Evolutionary conservation across 1,140 invertebrate species (phyloP).

Genomic region (Cephus cinctus): DNA sequence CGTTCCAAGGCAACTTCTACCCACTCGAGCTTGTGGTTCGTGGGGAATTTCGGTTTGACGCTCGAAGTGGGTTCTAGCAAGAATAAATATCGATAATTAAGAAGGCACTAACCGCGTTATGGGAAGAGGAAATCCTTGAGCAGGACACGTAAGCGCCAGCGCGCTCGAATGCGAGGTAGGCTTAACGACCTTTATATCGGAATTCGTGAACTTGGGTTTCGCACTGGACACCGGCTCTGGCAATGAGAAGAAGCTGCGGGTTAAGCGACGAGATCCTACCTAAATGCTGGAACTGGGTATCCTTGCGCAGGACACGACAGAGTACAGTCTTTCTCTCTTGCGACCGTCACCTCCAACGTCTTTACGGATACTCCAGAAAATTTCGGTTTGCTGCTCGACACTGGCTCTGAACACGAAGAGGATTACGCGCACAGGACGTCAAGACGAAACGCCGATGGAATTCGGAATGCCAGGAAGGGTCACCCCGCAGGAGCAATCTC

Average conservation of each 20-base stretch:
- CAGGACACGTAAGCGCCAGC: slow-evolving; percentile 64
- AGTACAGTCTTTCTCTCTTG: slow-evolving; percentile 7
- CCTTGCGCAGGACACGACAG: slow-evolving; percentile 62
- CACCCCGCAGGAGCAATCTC: too few relatives aligned
- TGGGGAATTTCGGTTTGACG: slow-evolving; percentile 57
- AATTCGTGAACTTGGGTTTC: slow-evolving; percentile 56
- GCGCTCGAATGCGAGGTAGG: slow-evolving; percentile 45
- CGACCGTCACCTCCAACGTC: slow-evolving; percentile 15
- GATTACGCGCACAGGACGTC: too few relatives aligned
- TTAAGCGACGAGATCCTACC: slow-evolving; percentile 32
- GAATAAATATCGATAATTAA: slow-evolving; percentile 16
- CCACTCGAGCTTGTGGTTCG: slow-evolving; percentile 51
- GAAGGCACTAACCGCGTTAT: slow-evolving; percentile 40
- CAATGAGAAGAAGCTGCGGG: not conserved
- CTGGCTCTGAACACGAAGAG: slow-evolving; percentile 36
- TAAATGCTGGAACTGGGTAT: slow-evolving; percentile 68
- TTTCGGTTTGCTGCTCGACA: slow-evolving; percentile 46
- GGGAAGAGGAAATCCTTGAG: slow-evolving; percentile 64
- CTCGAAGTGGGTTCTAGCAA: slow-evolving; percentile 58
- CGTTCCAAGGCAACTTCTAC: slow-evolving; percentile 33
- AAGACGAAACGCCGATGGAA: too few relatives aligned
- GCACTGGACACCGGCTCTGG: slow-evolving; percentile 58
- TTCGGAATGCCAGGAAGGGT: too few relatives aligned
- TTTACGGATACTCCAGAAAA: slow-evolving; percentile 33
- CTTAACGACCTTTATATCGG: slow-evolving; percentile 45